Percentiles rank a stretch among this genome's conserved stretches.
phyloP scores from a whole-genome alignment of 35 echinoderm and acorn worm species.

The Apostichopus californicus region DNA sequence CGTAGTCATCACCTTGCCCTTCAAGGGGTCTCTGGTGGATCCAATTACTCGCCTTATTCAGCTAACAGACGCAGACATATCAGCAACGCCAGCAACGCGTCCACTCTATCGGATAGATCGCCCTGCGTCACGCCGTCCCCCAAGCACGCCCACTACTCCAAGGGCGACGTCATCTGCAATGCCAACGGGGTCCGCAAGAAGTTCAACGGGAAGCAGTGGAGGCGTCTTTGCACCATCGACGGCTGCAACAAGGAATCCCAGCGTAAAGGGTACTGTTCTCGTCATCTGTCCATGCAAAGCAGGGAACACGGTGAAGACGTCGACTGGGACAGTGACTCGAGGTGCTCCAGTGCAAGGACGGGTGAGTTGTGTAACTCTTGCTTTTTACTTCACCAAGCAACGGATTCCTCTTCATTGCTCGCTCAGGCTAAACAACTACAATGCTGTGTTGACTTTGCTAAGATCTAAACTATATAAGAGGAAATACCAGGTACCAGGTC shows the following conservation, averaged over 20 bases:
- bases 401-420: no score
- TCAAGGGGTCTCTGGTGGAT: slow-evolving; percentile 39
- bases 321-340: slow-evolving; percentile 95
- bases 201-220: slow-evolving; percentile 98
- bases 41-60: slow-evolving; percentile 47
- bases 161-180: slow-evolving; percentile 93
- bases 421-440: no score
- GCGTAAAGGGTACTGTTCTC: slow-evolving; percentile 91
- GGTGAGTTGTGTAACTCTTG: slow-evolving; percentile 9
- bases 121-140: slow-evolving; percentile 71
- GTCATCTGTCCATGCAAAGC: slow-evolving; percentile 95
- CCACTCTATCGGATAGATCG: slow-evolving; percentile 61
- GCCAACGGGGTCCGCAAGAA: slow-evolving; percentile 95
- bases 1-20: slow-evolving; percentile 15
- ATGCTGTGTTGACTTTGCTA: no score
- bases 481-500: no score
- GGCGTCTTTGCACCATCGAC: slow-evolving; percentile 89
- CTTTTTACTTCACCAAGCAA: no score
- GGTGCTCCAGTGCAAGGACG: slow-evolving; percentile 81
- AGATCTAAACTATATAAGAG: no score
- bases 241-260: slow-evolving; percentile 99
- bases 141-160: slow-evolving; percentile 73
- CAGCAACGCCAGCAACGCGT: slow-evolving; percentile 87
- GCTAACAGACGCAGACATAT: slow-evolving; percentile 68
- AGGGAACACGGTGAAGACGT: slow-evolving; percentile 64